Conservation (phyloP, 2,888 invertebrate genomes). For the Myopa testacea region DNA sequence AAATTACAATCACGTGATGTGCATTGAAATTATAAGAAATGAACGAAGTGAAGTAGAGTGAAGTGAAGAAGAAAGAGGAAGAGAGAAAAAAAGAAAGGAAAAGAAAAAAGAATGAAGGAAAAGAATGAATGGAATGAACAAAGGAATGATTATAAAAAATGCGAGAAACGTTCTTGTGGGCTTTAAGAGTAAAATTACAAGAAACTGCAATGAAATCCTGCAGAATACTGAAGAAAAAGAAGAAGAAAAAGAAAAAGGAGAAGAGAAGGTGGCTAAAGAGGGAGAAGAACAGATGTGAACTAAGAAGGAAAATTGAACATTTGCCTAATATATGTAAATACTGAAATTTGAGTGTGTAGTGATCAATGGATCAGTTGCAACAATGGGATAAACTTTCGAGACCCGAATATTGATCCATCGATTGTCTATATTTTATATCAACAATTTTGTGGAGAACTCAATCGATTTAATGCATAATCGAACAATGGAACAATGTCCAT, state of each 20-base stretch:
- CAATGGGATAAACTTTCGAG: no score
- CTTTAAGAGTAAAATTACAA: no score
- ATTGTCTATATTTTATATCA: no score
- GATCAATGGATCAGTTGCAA: no score
- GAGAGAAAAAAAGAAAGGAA: not conserved
- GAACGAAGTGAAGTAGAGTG: not conserved
- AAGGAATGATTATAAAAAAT: not conserved
- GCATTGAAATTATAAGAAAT: slow-evolving; percentile 55
- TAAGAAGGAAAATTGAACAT: not conserved
- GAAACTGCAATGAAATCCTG: no score
- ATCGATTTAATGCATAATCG: no score
- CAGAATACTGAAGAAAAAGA: not conserved
- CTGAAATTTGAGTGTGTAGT: no score
- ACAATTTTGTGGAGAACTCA: no score
- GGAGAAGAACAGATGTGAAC: not conserved
- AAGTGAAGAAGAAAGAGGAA: not conserved
- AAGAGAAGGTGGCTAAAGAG: not conserved
- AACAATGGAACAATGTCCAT: no score
- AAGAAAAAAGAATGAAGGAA: not conserved
- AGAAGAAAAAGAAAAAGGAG: not conserved
- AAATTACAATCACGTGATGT: slow-evolving; percentile 64
- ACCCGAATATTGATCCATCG: no score
- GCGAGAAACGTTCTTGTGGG: no score
- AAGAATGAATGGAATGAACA: not conserved
- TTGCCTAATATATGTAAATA: no score